Evolutionary conservation across 2,888 invertebrate species (phyloP), one percentile per base, ranked within the genome.

Genomic region (Eupithecia pulchellata): DNA sequence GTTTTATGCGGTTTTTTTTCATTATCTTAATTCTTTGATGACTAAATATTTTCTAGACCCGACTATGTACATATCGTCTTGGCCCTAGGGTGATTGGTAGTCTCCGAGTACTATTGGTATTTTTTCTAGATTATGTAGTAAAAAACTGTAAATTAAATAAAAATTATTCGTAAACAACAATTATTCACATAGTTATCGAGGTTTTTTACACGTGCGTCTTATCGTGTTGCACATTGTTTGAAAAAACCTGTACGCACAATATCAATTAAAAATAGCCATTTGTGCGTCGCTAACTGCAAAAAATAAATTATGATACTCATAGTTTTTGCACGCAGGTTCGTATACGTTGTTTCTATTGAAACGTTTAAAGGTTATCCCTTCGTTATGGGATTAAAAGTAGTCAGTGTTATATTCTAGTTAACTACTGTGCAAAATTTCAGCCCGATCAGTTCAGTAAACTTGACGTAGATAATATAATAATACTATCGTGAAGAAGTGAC

Each of bases 121-220:
- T n/a, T 42, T 8, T n/a, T 6, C n/a, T n/a, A n/a, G 17, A 42
- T 42, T 17, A 1, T 20, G 9, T 47, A 11, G n/a, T 47, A 20
- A 47, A 11, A 42, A 47, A 47, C 9, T 47, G 9, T 6, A n/a
- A n/a, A n/a, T n/a, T n/a, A n/a, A n/a, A n/a, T 47, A 20, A 47
- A 47, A 47, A n/a, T n/a, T n/a, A n/a, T n/a, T n/a, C n/a, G n/a
- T 47, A 47, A 47, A n/a, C 2, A 47, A 47, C 42, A 47, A 47
- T 20, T 20, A 47, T 20, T 47, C 20, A 20, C 47, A 47, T 47
- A 20, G 47, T 47, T 47, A 47, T 47, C 9, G 20, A 47, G 4
- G 47, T 47, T 20, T 20, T 47, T 47, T 9, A 20, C 47, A 47
- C n/a, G 9, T 20, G 42, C 42, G 42, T n/a, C 47, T 47, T 47